Evolutionary conservation across 2,113 vertebrate genomes (phyloP), one percentile per base, ranked within the genome.

Genomic region (Eulacestoma nigropectus): DNA sequence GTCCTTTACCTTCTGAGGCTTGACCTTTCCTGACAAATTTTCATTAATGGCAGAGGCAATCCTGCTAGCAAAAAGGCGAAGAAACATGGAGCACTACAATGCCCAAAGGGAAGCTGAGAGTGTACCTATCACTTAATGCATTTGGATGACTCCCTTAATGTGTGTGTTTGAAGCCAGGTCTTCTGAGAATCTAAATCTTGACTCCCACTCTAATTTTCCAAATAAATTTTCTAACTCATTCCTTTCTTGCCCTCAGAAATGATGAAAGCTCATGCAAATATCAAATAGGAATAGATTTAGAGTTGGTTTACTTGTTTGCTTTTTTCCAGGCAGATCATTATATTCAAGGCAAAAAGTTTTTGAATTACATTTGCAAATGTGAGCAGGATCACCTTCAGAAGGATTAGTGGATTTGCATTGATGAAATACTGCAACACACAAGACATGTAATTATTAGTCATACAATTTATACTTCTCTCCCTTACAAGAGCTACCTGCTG

Each of bases 401-500:
- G 87, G 91, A 96, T 95, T 89, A 95, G 78, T 1, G 7, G 78
- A 93, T 95, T 94, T 87, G 59, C 68, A 86, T 2, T 80, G 53
- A 82, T 80, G 59, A 57, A 73, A 84, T 91, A 94, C 8, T 90
- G 89, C 68, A 95, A 70, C 77, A 95, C 68, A 94, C 75, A 73
- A 93, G 91, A 84, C 53, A 73, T 39, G 56, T 46, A 69, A 94
- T 82, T 92, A 91, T 42, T 93, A 65, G 42, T 76, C n/a, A 76
- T 39, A 53, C 20, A 50, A 39, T 12, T 73, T 70, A 93, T 37
- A 56, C 3, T 75, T 69, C 15, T 91, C 53, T 94, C 25, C 42
- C 59, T 75, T 80, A 73, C 8, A 22, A 50, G 16, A 17, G 22
- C 67, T 55, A 74, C 37, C 25, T 75, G 33, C 26, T 62, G 76